Conservation (phyloP, 2,888 invertebrate species). For the Julus scandinavius region DNA sequence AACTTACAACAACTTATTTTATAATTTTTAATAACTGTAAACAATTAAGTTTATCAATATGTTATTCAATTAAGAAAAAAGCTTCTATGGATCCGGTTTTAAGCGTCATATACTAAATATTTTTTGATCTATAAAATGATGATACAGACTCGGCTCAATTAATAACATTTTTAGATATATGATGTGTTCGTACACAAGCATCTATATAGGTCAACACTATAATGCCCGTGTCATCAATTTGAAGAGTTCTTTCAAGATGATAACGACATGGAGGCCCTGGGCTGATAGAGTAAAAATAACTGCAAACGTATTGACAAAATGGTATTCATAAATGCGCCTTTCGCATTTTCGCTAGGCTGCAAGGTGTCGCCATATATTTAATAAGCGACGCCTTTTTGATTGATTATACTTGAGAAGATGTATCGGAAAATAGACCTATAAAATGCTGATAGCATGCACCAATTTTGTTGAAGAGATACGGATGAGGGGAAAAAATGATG, state of each 20-base stretch:
- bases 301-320: background rate
- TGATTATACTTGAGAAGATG: conserved; percentile 7
- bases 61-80: too few relatives aligned
- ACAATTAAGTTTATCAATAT: too few relatives aligned
- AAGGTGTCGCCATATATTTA: conserved; percentile 33
- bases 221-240: conserved; percentile 20
- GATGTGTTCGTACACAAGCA: too few relatives aligned
- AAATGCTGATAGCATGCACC: conserved; percentile 15
- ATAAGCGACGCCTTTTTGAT: conserved; percentile 33
- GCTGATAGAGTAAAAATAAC: background rate
- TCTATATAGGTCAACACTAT: background rate
- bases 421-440: conserved; percentile 21
- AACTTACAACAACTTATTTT: too few relatives aligned
- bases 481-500: background rate
- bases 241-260: background rate
- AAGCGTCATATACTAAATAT: too few relatives aligned
- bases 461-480: background rate
- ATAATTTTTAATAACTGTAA: too few relatives aligned
- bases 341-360: background rate
- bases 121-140: too few relatives aligned
- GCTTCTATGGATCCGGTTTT: too few relatives aligned
- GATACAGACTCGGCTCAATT: too few relatives aligned
- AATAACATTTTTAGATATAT: too few relatives aligned
- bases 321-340: background rate
- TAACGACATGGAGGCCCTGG: background rate